Evolutionary conservation across 2,888 invertebrate genomes (phyloP).

Genomic region (Leptarthrus brevirostris): DNA sequence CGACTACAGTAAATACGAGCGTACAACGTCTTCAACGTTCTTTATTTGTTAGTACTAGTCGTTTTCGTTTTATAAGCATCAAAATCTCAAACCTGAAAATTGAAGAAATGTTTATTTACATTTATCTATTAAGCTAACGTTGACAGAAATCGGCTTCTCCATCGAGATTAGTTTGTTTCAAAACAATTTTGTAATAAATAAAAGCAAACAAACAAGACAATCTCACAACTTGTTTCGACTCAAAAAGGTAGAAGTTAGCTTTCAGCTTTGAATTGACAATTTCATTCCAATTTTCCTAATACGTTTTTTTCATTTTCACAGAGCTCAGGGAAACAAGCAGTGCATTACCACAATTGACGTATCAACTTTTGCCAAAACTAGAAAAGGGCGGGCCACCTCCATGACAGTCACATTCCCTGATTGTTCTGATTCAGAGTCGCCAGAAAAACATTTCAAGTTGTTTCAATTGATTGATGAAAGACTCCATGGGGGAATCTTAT

Average conservation of each 20-base stretch:
- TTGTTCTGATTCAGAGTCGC: conserved; percentile 46
- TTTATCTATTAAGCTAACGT: too few relatives aligned
- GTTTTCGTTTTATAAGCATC: too few relatives aligned
- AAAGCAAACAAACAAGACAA: conserved; percentile 29
- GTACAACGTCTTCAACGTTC: too few relatives aligned
- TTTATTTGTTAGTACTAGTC: too few relatives aligned
- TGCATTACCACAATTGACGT: conserved; percentile 48
- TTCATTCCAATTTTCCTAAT: conserved; percentile 43
- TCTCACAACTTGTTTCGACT: conserved; percentile 14
- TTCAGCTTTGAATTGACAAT: conserved; percentile 24
- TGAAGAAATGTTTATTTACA: too few relatives aligned
- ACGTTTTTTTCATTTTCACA: conserved; percentile 37
- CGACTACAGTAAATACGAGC: too few relatives aligned
- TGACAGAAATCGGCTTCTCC: too few relatives aligned
- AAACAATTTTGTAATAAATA: conserved; percentile 37
- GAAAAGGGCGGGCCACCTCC: conserved; percentile 51
- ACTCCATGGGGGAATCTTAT: conserved; percentile 53
- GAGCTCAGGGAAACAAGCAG: conserved; percentile 1
- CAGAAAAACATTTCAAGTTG: conserved; percentile 52
- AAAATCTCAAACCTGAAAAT: too few relatives aligned
- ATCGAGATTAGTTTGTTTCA: conserved; percentile 13
- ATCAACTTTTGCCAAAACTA: conserved; percentile 50
- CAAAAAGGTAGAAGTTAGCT: conserved; percentile 36
- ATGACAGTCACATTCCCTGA: conserved; percentile 41
- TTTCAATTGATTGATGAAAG: conserved; percentile 54